Evolutionary conservation across 2,797 vertebrate species (phyloP).

Genomic region (Naso thynnoides): DNA sequence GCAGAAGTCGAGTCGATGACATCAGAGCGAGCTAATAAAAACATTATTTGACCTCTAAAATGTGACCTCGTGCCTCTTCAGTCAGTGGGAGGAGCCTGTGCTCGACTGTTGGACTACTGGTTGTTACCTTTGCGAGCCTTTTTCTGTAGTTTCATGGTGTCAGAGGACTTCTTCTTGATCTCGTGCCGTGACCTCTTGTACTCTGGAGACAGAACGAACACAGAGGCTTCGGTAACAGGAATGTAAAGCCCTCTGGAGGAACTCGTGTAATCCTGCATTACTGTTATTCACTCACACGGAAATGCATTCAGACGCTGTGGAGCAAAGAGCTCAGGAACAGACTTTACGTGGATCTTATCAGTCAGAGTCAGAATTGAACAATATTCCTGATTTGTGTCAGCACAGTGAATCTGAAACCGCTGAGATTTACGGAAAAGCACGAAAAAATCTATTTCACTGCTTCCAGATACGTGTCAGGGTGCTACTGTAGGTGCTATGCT

Average conservation of each 20-base stretch:
- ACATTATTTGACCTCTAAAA: not conserved
- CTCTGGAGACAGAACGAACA: constrained; percentile 80
- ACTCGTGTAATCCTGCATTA: constrained; percentile 2
- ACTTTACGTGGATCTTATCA: not conserved
- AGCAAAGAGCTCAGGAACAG: not conserved
- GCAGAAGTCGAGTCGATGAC: not conserved
- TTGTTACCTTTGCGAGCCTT: constrained; percentile 96
- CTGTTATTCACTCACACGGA: constrained; percentile 1
- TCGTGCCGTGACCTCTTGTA: constrained; percentile 97
- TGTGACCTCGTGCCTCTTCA: not conserved
- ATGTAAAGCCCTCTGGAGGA: constrained; percentile 26
- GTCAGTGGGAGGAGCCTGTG: not conserved
- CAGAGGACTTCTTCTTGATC: constrained; percentile 98
- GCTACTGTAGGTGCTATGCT: too few relatives aligned
- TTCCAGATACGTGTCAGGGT: not conserved
- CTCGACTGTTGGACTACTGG: not conserved
- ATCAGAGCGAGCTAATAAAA: not conserved
- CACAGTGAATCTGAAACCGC: not conserved
- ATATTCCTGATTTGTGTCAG: too few relatives aligned
- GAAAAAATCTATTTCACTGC: too few relatives aligned
- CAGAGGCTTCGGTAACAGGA: constrained; percentile 44
- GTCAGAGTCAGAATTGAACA: too few relatives aligned
- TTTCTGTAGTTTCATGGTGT: constrained; percentile 98
- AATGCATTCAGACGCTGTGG: not conserved
- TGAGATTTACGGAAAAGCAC: not conserved